Evolutionary conservation across 2,797 vertebrate species (phyloP).

Genomic region (Lacerta bilineata): DNA sequence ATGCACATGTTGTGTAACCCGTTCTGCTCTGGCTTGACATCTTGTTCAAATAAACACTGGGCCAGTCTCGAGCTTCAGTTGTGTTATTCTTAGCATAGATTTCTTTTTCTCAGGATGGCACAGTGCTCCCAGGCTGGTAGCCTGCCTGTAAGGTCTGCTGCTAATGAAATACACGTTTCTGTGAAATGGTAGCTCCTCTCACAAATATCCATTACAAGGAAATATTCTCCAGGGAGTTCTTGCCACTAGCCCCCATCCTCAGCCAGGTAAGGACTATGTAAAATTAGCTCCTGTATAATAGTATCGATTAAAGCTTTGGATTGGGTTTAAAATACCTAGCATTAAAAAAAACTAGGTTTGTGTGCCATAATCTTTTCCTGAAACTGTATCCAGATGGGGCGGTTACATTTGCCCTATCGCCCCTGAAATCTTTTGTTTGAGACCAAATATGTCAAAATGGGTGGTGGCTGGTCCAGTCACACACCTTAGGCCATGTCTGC

Average conservation of each 20-base stretch:
- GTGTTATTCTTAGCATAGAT: slow-evolving; percentile 34
- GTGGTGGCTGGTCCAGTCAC: neutral
- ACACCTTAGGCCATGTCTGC: neutral
- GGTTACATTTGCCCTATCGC: slow-evolving; percentile 16
- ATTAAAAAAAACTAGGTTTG: neutral
- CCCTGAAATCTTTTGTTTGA: slow-evolving; percentile 18
- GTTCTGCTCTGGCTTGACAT: slow-evolving; percentile 14
- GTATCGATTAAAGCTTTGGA: slow-evolving; percentile 38
- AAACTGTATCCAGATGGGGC: slow-evolving; percentile 36
- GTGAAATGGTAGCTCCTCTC: slow-evolving; percentile 60
- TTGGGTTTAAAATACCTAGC: slow-evolving; percentile 30
- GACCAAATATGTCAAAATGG: slow-evolving; percentile 1
- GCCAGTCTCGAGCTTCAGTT: neutral
- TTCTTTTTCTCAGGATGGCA: slow-evolving; percentile 55
- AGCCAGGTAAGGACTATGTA: slow-evolving; percentile 1
- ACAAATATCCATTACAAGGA: slow-evolving; percentile 66
- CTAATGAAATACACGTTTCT: slow-evolving; percentile 58
- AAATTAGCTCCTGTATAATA: slow-evolving; percentile 33
- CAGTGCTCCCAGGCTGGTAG: slow-evolving; percentile 51
- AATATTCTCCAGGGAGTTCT: slow-evolving; percentile 48
- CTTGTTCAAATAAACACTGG: slow-evolving; percentile 17
- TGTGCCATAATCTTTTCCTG: slow-evolving; percentile 36
- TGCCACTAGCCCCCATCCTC: slow-evolving; percentile 38
- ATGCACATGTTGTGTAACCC: neutral
- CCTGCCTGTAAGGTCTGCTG: slow-evolving; percentile 54